phyloP scores from a whole-genome alignment of 2,797 vertebrate species.

The Aphelocoma californica region DNA sequence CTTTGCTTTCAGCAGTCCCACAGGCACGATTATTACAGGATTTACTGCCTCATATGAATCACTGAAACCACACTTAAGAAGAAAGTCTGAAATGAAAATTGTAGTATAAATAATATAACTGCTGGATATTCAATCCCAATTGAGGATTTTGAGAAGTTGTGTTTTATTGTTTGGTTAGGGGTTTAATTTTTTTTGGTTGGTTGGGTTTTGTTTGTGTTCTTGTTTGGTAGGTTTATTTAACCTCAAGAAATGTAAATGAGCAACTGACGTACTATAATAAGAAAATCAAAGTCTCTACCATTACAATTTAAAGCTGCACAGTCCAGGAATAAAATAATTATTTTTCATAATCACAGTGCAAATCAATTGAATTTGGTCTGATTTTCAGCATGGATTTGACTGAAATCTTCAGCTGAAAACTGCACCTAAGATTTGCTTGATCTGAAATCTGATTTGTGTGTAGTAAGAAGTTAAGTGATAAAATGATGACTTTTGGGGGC shows the following conservation, averaged over 20 bases:
- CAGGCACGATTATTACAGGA: not conserved
- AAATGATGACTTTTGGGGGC: fast-evolving
- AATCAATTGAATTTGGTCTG: not conserved
- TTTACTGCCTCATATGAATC: conserved; percentile 5
- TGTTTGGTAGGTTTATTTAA: not conserved
- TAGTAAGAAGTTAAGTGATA: not conserved
- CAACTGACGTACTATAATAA: not conserved
- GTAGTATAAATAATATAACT: not conserved
- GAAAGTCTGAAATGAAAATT: not conserved
- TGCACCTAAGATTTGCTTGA: not conserved
- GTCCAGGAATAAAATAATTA: not conserved
- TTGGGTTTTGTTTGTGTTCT: not conserved
- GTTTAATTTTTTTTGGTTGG: fast-evolving
- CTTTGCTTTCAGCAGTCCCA: conserved; percentile 15
- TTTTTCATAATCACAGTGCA: not conserved
- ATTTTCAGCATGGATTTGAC: not conserved
- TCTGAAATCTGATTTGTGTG: not conserved
- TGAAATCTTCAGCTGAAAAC: not conserved
- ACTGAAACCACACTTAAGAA: conserved; percentile 16
- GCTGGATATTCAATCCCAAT: not conserved
- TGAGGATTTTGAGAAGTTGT: not conserved
- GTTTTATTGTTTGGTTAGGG: not conserved
- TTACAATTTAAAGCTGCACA: not conserved
- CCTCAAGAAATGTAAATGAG: not conserved
- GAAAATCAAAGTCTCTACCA: not conserved